A percentile compares a stretch with the other conserved stretches of the same genome.
phyloP scores from a whole-genome alignment of 2,888 invertebrate genomes.

The Agonopterix heracliana region DNA sequence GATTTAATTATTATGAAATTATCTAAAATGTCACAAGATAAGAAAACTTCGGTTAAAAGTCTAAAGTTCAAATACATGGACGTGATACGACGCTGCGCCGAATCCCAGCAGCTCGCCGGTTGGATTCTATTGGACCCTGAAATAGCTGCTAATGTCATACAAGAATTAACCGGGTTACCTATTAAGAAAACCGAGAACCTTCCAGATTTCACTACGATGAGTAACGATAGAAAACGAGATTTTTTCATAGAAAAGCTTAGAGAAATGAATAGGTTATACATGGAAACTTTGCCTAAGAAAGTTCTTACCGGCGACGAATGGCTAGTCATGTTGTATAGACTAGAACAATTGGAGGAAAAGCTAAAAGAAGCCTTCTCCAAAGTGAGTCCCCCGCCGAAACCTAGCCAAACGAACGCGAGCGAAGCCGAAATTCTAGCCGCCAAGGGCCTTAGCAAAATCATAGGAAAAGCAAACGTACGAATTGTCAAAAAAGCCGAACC shows the following conservation, averaged over 20 bases:
- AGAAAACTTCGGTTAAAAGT: slow-evolving; percentile 46
- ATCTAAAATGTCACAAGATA: slow-evolving; percentile 49
- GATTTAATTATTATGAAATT: slow-evolving; percentile 59
- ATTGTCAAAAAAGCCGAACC: slow-evolving; percentile 35
- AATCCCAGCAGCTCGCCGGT: slow-evolving; percentile 45
- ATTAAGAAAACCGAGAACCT: slow-evolving; percentile 34
- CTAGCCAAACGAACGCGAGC: slow-evolving; percentile 32
- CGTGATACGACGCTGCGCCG: slow-evolving; percentile 48
- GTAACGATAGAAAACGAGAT: slow-evolving; percentile 43
- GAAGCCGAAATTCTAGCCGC: slow-evolving; percentile 67
- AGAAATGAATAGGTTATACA: slow-evolving; percentile 52
- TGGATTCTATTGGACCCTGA: slow-evolving; percentile 58
- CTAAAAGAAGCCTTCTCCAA: slow-evolving; percentile 48
- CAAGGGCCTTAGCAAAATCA: slow-evolving; percentile 64
- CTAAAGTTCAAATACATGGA: slow-evolving; percentile 60
- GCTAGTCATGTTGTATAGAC: slow-evolving; percentile 54
- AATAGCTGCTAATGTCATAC: slow-evolving; percentile 48
- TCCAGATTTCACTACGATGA: slow-evolving; percentile 39
- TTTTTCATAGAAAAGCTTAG: slow-evolving; percentile 50
- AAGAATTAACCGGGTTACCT: slow-evolving; percentile 52
- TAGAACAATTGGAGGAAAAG: slow-evolving; percentile 53
- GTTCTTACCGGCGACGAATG: slow-evolving; percentile 57
- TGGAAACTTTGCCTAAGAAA: slow-evolving; percentile 56
- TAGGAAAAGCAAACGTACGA: slow-evolving; percentile 46
- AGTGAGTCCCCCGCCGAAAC: slow-evolving; percentile 28